Conservation (phyloP, 2,113 vertebrate species). For the Ciconia boyciana region DNA sequence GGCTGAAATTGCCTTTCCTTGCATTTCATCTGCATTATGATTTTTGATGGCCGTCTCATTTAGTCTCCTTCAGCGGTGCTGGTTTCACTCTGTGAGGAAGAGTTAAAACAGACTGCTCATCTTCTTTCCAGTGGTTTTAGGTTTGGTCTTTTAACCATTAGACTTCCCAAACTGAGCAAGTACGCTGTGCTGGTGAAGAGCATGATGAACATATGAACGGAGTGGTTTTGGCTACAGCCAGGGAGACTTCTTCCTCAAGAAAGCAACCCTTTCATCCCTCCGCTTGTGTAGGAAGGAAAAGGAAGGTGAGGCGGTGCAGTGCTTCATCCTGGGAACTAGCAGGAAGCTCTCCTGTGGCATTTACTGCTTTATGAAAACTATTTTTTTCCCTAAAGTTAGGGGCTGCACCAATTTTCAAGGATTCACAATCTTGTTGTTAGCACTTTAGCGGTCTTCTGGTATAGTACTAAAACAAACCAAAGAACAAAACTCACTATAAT, state of each 20-base stretch:
- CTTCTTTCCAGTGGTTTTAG: neutral
- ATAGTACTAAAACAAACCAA: neutral
- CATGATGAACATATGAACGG: constrained; percentile 14
- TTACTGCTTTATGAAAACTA: neutral
- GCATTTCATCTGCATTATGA: neutral
- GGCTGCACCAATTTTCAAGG: neutral
- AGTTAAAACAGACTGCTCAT: neutral
- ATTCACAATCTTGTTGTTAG: neutral
- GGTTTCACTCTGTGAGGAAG: neutral
- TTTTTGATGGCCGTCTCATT: neutral
- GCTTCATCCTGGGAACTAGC: neutral
- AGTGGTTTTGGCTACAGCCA: neutral
- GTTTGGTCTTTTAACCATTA: constrained; percentile 11
- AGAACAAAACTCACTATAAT: neutral
- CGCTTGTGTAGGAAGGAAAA: neutral
- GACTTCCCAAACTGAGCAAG: neutral
- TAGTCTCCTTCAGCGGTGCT: neutral
- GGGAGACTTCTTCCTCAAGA: constrained; percentile 19
- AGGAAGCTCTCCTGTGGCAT: neutral
- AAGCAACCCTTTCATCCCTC: neutral
- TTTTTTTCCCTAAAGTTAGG: neutral
- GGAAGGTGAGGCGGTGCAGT: rapidly evolving
- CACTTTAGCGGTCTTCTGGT: neutral
- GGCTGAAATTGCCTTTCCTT: neutral
- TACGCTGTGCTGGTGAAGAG: neutral